Conservation (phyloP, 2,113 vertebrate species). For the Enhydra lutris region DNA sequence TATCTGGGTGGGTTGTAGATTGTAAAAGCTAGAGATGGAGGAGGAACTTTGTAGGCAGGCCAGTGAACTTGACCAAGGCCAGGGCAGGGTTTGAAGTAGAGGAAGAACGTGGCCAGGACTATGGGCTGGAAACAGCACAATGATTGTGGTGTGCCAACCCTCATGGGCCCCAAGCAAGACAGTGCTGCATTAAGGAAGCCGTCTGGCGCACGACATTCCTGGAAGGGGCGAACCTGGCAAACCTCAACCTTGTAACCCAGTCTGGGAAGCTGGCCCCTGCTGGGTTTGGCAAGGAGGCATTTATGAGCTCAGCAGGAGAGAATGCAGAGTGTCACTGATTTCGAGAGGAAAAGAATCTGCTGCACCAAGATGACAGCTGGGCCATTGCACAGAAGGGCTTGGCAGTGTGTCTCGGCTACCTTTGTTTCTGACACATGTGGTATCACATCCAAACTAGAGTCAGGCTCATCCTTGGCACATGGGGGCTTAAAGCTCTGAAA, state of each 20-base stretch:
- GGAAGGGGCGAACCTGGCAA: not conserved
- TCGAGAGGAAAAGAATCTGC: not conserved
- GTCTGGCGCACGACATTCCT: not conserved
- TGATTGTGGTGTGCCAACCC: not conserved
- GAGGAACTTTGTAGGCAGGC: not conserved
- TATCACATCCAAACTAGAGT: not conserved
- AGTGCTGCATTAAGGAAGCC: not conserved
- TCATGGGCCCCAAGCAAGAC: not conserved
- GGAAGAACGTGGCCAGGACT: not conserved
- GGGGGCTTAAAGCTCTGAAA: not conserved
- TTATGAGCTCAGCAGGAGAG: not conserved
- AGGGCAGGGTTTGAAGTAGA: not conserved
- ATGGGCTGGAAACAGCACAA: not conserved
- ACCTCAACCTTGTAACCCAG: not conserved
- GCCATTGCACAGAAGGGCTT: not conserved
- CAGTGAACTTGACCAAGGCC: not conserved
- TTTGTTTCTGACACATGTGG: not conserved
- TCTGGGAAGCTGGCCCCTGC: slow-evolving; percentile 4
- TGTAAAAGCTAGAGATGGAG: not conserved
- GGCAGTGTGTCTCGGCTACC: not conserved
- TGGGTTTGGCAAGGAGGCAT: not conserved
- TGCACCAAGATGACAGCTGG: not conserved
- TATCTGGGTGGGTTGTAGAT: not conserved
- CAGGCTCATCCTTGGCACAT: not conserved
- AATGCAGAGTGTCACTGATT: not conserved